Base-by-base conservation (phyloP, 2,888 invertebrate genomes). In the Hyposoter dolosus region DNA sequence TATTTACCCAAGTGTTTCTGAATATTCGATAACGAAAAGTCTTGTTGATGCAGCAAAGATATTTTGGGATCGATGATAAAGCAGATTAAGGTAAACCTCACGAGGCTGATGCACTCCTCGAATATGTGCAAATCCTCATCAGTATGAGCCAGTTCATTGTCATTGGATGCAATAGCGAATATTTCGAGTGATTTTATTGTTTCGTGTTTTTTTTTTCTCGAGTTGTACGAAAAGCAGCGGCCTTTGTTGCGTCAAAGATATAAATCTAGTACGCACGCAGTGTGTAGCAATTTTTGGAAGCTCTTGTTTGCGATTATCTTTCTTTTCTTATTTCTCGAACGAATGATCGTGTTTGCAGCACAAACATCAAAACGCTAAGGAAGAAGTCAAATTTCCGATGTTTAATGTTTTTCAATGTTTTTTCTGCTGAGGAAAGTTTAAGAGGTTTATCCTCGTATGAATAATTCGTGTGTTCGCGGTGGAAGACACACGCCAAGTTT, bases 171-270 rank as follows among this genome's bases (percentile, higher is more conserved):
- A 69, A 79, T 79, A 71, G 50, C n/a, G 84, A 86, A 72, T 84
- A 85, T 76, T 81, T 87, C 77, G 83, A 78, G 74, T 85, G 83
- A 80, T 89, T 90, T 89, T 89, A 89, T 88, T 84, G 78, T 71
- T 86, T 82, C 56, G 82, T 28, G 43, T 3, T 5, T 3, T 60
- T 3, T 60, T 88, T 83, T 86, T 81, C 72, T 35, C 84, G 85
- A 80, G 89, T 88, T 86, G 88, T 85, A 75, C 83, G 84, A 89
- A 89, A 89, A 63, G 43, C 86, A 89, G 86, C 83, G 87, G 87
- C 76, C 45, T 84, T 75, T 75, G 85, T 87, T 88, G 76, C 87
- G 87, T 90, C 89, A 89, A 88, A 87, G 80, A 56, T 86, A 82
- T 66, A 65, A 50, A 50, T 43, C 60, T 15, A 12, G 32, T 65